Conservation (phyloP, 1,140 invertebrate genomes). For the Trypoxylus dichotomus region DNA sequence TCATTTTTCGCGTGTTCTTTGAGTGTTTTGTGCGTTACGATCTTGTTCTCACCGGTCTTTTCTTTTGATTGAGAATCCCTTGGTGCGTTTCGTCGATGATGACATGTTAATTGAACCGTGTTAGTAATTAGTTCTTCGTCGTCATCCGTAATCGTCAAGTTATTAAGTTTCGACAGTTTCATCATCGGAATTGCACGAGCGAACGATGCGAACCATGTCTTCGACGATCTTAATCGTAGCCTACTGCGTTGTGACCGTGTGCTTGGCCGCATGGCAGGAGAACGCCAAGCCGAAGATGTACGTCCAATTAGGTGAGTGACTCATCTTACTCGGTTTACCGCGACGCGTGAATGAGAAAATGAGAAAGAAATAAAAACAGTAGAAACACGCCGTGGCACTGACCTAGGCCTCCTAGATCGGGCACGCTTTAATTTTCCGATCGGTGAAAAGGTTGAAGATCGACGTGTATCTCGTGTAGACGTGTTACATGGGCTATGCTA, state of each 20-base stretch:
- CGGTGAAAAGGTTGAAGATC: not conserved
- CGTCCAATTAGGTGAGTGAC: constrained; percentile 79
- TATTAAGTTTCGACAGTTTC: not conserved
- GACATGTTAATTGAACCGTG: not conserved
- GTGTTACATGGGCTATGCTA: not conserved
- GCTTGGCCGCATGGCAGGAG: constrained; percentile 72
- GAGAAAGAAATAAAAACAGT: not conserved
- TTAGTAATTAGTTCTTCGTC: not conserved
- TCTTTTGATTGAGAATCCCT: not conserved
- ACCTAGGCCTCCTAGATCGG: not conserved
- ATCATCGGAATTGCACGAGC: not conserved
- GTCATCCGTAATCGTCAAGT: too few species aligned
- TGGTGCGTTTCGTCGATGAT: not conserved
- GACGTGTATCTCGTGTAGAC: not conserved
- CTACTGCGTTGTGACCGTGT: constrained; percentile 40
- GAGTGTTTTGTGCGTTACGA: not conserved
- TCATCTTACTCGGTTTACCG: not conserved
- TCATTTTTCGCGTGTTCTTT: not conserved
- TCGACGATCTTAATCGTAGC: not conserved
- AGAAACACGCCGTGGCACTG: not conserved
- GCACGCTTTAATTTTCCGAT: not conserved
- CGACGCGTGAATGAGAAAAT: not conserved
- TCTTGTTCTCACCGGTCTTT: too few species aligned
- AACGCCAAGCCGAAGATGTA: constrained; percentile 85
- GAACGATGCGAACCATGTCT: not conserved